A percentile compares a stretch with the other conserved stretches of the same genome.
phyloP scores from a whole-genome alignment of 30 jellyfish, hydroid and myxozoan genomes.

The Cassiopea xamachana region DNA sequence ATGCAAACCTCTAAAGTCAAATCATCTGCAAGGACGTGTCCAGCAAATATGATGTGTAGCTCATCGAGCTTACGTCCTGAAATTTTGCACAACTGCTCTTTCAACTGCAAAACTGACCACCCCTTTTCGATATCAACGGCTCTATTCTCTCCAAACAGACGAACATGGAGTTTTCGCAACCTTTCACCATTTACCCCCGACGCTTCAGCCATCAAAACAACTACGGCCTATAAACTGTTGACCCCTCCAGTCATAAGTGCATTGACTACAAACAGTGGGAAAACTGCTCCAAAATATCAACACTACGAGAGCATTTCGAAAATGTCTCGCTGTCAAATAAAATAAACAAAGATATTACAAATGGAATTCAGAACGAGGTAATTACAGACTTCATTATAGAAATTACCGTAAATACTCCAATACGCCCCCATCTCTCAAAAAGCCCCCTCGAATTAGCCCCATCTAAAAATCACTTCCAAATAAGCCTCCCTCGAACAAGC shows the following conservation, averaged over 20 bases:
- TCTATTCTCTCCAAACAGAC: conserved; percentile 61
- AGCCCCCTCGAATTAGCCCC: too few relatives aligned
- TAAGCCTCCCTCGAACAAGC: too few relatives aligned
- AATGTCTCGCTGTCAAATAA: not conserved
- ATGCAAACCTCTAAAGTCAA: conserved; percentile 52
- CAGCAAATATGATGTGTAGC: conserved; percentile 72
- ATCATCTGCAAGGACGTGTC: conserved; percentile 56
- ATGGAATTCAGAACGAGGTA: too few relatives aligned
- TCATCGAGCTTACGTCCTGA: conserved; percentile 32
- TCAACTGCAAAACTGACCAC: conserved; percentile 58
- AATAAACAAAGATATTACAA: not conserved
- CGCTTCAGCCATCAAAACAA: not conserved
- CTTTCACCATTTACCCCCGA: not conserved
- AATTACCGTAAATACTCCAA: not conserved
- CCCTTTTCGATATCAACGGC: conserved; percentile 33
- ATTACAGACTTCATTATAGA: not conserved
- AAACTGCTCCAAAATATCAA: too few relatives aligned
- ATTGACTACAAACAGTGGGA: too few relatives aligned
- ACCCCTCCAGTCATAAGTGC: not conserved
- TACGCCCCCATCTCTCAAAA: too few relatives aligned
- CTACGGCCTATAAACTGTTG: not conserved
- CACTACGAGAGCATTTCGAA: not conserved
- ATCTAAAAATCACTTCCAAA: too few relatives aligned
- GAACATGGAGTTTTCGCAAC: conserved; percentile 35
- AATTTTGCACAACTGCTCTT: conserved; percentile 27